Base-by-base conservation (phyloP, 2,888 invertebrate genomes). In the Synanthedon tipuliformis region DNA sequence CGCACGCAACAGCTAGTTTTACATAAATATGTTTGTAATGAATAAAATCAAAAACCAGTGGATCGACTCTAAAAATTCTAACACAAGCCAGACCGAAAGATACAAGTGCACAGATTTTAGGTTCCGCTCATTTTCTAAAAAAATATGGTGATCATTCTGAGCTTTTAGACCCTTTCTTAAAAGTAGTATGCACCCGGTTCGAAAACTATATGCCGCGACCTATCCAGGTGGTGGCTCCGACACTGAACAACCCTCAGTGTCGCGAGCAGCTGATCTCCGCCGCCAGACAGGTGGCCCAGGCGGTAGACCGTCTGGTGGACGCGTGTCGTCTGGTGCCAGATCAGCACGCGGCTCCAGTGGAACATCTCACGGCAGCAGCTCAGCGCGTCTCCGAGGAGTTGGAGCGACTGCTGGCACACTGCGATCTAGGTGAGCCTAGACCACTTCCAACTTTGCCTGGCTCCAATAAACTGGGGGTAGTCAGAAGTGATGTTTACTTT, bases 201-300 rank as follows among this genome's bases (percentile, higher is more conserved):
- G 23, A 5, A 23, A 1, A 23, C 4, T 23, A 10, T 10, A 34
- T 34, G 34, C 10, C 34, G 34, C 10, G 34, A 23, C 23, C 23
- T 5, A 41, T 7, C 45, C 57, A 89, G 90, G 95, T 96, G 53
- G 95, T 96, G 5, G 95, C 95, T 0, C 94, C 95, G 0, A 95
- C 95, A 0, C 85, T 95, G 3, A 92, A 93, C 63, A 94, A 92
- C 63, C 91, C 93, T 0, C 93, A 93, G 0, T 95, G 95, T 58
- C 94, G 98, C 70, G 94, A 95, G 63, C 99, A 99, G 76, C 84
- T 99, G 56, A 93, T 95, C 54, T 93, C 93, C 55, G 98, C 99
- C 0, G 96, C 98, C 1, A 91, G 96, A 15, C 96, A 96, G 75
- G 99, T 99, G 7, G 95, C 96, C 0, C 91, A 91, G 56, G 95